Evolutionary conservation across 2,888 invertebrate genomes (phyloP).

Genomic region (Drosophila setosimentum): DNA sequence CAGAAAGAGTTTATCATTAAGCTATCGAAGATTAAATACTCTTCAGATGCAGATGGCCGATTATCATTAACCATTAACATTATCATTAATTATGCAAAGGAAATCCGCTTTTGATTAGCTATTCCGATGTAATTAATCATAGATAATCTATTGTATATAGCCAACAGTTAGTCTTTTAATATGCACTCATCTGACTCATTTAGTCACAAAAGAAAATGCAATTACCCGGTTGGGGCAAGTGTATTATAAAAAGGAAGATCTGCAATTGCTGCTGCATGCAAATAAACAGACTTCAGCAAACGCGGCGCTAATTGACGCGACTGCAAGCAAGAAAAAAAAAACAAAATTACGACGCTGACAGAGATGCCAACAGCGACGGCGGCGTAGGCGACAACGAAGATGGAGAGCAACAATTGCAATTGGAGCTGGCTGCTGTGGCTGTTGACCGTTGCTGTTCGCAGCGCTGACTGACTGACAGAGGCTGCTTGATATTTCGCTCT

Average conservation of each 20-base stretch:
- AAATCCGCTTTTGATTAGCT: not conserved
- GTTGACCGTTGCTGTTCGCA: slow-evolving; percentile 57
- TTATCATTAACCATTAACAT: not conserved
- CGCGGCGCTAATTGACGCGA: slow-evolving; percentile 72
- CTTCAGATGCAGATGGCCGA: not conserved
- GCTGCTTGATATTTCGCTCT: slow-evolving; percentile 24
- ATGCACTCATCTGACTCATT: not conserved
- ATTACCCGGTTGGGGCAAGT: not conserved
- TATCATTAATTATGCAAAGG: not conserved
- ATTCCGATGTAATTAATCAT: not conserved
- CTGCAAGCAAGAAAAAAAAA: slow-evolving; percentile 40
- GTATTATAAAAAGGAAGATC: slow-evolving; percentile 40
- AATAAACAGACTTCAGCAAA: slow-evolving; percentile 66
- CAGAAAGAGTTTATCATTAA: not conserved
- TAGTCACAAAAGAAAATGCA: not conserved
- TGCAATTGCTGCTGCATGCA: slow-evolving; percentile 59
- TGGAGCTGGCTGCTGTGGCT: slow-evolving; percentile 42
- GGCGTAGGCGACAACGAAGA: slow-evolving; percentile 29
- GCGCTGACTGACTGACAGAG: slow-evolving; percentile 40
- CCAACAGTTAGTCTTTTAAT: not conserved
- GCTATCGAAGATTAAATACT: not conserved
- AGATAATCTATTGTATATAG: not conserved
- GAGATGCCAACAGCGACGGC: slow-evolving; percentile 40
- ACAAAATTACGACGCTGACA: slow-evolving; percentile 46
- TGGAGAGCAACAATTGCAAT: slow-evolving; percentile 41